A percentile compares a stretch with the other conserved stretches of the same genome.
phyloP scores from a whole-genome alignment of 2,888 invertebrate genomes.

The Leptopilina drosophilae region DNA sequence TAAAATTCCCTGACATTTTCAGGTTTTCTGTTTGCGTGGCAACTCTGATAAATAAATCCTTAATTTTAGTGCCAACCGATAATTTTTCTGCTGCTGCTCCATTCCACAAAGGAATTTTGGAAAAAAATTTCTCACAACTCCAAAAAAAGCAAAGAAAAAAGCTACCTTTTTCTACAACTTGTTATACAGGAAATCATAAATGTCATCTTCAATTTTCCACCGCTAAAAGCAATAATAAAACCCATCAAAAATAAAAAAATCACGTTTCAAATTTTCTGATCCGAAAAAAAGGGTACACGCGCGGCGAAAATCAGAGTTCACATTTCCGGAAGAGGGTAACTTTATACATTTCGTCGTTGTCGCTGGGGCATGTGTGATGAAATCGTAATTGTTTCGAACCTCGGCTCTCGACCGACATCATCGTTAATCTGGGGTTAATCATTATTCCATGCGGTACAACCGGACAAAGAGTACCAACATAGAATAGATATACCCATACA shows the following conservation, averaged over 20 bases:
- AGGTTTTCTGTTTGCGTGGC: no score
- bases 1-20: no score
- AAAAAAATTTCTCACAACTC: no score
- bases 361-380: neutral
- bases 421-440: conserved; percentile 37
- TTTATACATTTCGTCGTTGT: conserved; percentile 27
- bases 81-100: no score
- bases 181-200: neutral
- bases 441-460: conserved; percentile 33
- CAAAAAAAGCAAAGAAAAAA: no score
- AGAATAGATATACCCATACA: neutral
- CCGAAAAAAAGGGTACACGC: neutral
- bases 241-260: neutral
- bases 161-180: no score
- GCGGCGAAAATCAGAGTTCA: conserved; percentile 4
- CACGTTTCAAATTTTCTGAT: conserved; percentile 6
- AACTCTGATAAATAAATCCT: no score
- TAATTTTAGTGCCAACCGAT: no score
- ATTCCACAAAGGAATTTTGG: no score
- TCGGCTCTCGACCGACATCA: conserved; percentile 24
- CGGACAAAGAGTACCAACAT: conserved; percentile 31
- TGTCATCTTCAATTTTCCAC: neutral
- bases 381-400: conserved; percentile 36
- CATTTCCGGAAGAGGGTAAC: conserved; percentile 30
- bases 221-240: neutral